Evolutionary conservation across 2,888 invertebrate genomes (phyloP).

Genomic region (Trachelus troglodyta): DNA sequence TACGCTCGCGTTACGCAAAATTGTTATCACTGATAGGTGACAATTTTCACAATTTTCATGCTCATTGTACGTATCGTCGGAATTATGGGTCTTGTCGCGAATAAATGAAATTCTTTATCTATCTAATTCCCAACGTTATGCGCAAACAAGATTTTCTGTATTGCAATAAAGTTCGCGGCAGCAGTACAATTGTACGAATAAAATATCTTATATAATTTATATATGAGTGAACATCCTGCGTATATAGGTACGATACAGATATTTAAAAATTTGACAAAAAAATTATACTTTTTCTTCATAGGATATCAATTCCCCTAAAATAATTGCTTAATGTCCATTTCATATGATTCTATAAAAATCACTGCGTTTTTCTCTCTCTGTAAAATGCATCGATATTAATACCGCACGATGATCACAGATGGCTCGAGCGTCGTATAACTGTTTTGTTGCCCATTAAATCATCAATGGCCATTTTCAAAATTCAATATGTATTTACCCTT

Average conservation of each 20-base stretch:
- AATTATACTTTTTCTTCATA: too few species aligned
- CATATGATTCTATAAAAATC: background rate
- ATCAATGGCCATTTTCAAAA: background rate
- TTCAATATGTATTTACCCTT: background rate
- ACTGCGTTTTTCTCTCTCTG: background rate
- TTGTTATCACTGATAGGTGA: background rate
- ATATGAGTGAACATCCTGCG: too few species aligned
- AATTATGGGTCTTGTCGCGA: background rate
- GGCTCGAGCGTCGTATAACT: background rate
- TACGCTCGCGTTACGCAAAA: background rate
- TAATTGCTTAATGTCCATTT: too few species aligned
- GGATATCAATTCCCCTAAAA: too few species aligned
- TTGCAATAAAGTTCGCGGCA: too few species aligned
- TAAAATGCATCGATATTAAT: background rate
- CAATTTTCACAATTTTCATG: background rate
- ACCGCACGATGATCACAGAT: background rate
- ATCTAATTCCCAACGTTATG: background rate
- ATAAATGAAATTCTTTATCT: background rate
- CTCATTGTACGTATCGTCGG: background rate
- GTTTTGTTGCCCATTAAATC: background rate
- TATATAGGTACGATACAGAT: too few species aligned
- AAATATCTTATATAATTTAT: too few species aligned
- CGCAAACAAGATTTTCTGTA: too few species aligned
- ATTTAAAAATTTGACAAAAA: too few species aligned
- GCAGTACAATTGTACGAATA: too few species aligned